Base-by-base conservation (phyloP, 1,140 invertebrate genomes). In the Patella vulgata region DNA sequence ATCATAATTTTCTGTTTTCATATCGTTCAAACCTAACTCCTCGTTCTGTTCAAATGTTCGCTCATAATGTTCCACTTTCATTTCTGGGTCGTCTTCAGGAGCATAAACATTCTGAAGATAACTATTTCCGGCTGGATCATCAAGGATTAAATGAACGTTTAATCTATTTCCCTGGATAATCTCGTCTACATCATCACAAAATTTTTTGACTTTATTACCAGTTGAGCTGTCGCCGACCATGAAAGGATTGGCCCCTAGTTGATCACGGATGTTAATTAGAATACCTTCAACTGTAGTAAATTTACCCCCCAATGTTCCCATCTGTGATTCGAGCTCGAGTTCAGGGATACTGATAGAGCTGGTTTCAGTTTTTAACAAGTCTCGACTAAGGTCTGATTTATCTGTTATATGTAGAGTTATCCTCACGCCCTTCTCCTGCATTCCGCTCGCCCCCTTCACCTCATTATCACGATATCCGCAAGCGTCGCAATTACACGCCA, bases 121-220 rank as follows among this genome's bases (percentile, higher is more conserved):
- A 74, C 95, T 97, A 84, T 99, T 99, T 14, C 97, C 97, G 39
- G 96, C 93, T 14, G 96, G 95, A 86, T 99, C 97, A 84, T 98
- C 94, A 44, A 99, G 81, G 19, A 98, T 82, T 3, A 99, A 70
- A 92, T 96, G 40, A 91, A 78, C 59, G 54, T 70, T 68, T 11
- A 71, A 43, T 56, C 46, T 71, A 54, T 81, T 66, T 27, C 82
- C 82, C 40, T 56, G 27, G 23, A 75, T 71, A 33, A 83, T 75
- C 75, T 90, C 80, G 55, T 93, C 87, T 28, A 97, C 85, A 69
- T 90, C 87, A 0, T 83, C 75, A 19, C 92, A 84, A 78, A 97
- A 94, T 19, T 81, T 73, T 39, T 88, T 74, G 74, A 93, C 85
- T 62, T 87, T 85, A 11, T 86, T 83, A 0, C 85, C 71, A 54